These are phyloP conservation scores for Noctua janthe DNA, from an alignment of 2,888 invertebrate species.

Conservation along the genomic window DNA sequence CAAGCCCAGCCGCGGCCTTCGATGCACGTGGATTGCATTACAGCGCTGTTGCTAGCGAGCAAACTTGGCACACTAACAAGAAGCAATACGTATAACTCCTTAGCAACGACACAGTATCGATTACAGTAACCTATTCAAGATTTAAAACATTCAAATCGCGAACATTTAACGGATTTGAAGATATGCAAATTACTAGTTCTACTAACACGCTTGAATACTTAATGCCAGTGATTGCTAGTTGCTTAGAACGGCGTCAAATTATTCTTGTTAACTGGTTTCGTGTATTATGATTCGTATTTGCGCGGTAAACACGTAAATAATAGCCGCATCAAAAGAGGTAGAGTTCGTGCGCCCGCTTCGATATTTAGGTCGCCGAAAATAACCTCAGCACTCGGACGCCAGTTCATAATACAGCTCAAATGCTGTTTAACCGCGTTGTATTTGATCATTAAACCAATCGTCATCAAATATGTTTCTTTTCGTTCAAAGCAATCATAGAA, in stretches of 20 bases:
- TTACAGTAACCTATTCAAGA: constrained; percentile 17
- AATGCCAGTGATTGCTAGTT: constrained; percentile 33
- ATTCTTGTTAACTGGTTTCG: constrained; percentile 65
- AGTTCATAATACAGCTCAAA: constrained; percentile 70
- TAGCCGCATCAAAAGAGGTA: constrained; percentile 71
- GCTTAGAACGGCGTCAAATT: constrained; percentile 53
- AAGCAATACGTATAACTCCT: constrained; percentile 20
- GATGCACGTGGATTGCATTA: constrained; percentile 83
- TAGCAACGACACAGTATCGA: constrained; percentile 25
- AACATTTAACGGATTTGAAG: constrained; percentile 33
- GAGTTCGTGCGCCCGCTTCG: constrained; percentile 77
- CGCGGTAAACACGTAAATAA: constrained; percentile 73
- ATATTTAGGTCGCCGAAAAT: constrained; percentile 90
- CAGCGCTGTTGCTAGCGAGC: constrained; percentile 69
- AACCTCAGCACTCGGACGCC: constrained; percentile 80
- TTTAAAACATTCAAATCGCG: constrained; percentile 18
- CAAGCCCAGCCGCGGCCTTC: constrained; percentile 78
- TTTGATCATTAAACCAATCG: constrained; percentile 36
- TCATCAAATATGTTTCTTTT: constrained; percentile 30
- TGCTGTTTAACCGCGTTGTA: constrained; percentile 53
- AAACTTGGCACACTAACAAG: constrained; percentile 57
- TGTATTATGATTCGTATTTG: constrained; percentile 58
- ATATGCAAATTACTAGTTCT: constrained; percentile 47
- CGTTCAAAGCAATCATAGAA: constrained; percentile 19
- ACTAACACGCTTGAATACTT: constrained; percentile 36